Evolutionary conservation across 2,888 invertebrate genomes (phyloP), one percentile per base, ranked within the genome.

Genomic region (Ophonus ardosiacus): DNA sequence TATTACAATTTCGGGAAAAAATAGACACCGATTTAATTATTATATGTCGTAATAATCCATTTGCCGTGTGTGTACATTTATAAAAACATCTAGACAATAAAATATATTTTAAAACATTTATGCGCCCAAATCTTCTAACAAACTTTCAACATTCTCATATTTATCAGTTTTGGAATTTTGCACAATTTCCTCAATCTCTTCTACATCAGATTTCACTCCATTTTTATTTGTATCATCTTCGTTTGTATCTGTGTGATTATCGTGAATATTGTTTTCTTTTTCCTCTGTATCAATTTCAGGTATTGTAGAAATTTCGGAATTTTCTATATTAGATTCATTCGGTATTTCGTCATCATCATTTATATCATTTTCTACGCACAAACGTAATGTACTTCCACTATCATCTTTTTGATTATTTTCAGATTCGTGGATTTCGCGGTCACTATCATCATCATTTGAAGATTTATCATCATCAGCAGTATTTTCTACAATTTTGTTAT

Each of bases 111-210:
- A 51, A 8, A 51, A 51, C 43, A 21, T 56, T 81, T 24, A 81
- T 1, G 81, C 65, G 0, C 61, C 81, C 21, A 81, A 63, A 40
- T 81, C 63, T 7, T 61, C 21, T 21, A 81, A 43, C 63, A 81
- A 61, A 18, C 43, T 65, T 18, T 81, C 81, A 38, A 81, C 63
- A 1, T 63, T 40, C 13, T 61, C 81, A 81, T 38, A 81, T 21
- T 61, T 65, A 63, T 81, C 81, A 40, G 61, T 31, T 13, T 76
- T n/a, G 51, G 18, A 0, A 7, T 31, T 17, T 13, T 74, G 13
- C 17, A 21, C 7, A 38, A 10, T n/a, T 74, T 6, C 7, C 51
- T 31, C 31, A 56, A 8, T 57, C 10, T 15, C 13, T 7, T 79
- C 79, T 0, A 13, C 13, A 13, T 51, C 10, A 0, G 43, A 51